Conservation (phyloP, 2,797 vertebrate genomes). For the Botia kubotai region DNA sequence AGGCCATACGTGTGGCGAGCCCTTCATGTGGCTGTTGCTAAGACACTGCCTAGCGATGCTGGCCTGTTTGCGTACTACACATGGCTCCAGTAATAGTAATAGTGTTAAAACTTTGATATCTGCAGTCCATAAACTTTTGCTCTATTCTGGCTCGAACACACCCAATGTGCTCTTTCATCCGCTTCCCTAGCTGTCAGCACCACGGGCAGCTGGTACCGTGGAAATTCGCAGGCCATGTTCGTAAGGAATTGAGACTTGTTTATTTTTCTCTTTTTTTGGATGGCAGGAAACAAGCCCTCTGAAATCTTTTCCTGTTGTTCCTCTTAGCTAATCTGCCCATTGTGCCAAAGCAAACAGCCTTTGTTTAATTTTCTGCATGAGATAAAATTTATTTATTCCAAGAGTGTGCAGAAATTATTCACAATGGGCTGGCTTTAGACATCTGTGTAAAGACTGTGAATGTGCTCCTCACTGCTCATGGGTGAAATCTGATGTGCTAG, state of each 20-base stretch:
- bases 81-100: conserved; percentile 50
- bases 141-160: conserved; percentile 34
- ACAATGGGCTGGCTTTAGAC: conserved; percentile 31
- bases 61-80: conserved; percentile 40
- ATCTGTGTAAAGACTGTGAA: conserved; percentile 48
- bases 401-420: conserved; percentile 41
- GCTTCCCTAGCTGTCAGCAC: conserved; percentile 32
- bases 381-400: conserved; percentile 49
- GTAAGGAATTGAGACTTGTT: conserved; percentile 7
- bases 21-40: conserved; percentile 24
- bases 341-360: conserved; percentile 49
- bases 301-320: conserved; percentile 27
- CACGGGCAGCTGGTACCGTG: conserved; percentile 6
- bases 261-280: conserved; percentile 25
- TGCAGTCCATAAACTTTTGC: conserved; percentile 44
- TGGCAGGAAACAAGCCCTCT: conserved; percentile 14
- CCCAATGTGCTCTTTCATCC: conserved; percentile 43
- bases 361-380: conserved; percentile 59
- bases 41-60: conserved; percentile 58
- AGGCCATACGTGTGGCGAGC: conserved; percentile 10
- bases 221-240: conserved; percentile 33
- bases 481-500: conserved; percentile 43
- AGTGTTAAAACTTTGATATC: conserved; percentile 56
- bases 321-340: conserved; percentile 35
- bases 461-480: conserved; percentile 28